Percentiles rank a stretch among this genome's conserved stretches.
Conservation (phyloP, 2,888 invertebrate species). For the Periphyllus acericola region DNA sequence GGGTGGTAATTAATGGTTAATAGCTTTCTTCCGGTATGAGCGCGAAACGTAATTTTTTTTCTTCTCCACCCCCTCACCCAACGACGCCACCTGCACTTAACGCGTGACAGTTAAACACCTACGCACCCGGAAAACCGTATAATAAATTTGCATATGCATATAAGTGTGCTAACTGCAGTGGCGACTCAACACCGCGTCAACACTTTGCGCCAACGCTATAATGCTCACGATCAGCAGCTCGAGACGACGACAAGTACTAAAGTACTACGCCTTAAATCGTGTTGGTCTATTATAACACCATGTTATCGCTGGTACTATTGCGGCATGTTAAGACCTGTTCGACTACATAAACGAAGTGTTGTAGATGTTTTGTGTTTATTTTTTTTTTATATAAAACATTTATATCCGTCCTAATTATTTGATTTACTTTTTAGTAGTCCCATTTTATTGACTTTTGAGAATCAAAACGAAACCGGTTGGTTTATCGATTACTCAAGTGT, state of each 20-base stretch:
- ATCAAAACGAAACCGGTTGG: too few relatives aligned
- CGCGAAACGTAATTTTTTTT: neutral
- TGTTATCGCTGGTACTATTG: too few relatives aligned
- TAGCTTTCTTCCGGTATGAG: slow-evolving; percentile 4
- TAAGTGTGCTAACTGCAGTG: neutral
- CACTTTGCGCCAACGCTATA: neutral
- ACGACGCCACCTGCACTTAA: neutral
- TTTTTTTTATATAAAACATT: too few relatives aligned
- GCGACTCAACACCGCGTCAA: neutral
- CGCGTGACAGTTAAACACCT: neutral
- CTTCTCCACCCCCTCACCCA: neutral
- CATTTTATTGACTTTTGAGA: too few relatives aligned
- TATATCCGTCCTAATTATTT: too few relatives aligned
- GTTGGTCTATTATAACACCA: too few relatives aligned
- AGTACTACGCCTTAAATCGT: too few relatives aligned
- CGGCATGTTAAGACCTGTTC: too few relatives aligned
- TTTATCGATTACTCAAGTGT: too few relatives aligned
- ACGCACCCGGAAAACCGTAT: neutral
- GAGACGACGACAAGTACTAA: neutral
- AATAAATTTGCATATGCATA: neutral
- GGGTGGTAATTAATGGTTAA: slow-evolving; percentile 26
- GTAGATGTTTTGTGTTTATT: too few relatives aligned
- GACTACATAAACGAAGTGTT: too few relatives aligned
- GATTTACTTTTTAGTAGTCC: too few relatives aligned
- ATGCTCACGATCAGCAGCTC: neutral